These are phyloP conservation scores for Lepidurus arcticus DNA, from an alignment of 1,140 invertebrate species.

Conservation along the genomic window DNA sequence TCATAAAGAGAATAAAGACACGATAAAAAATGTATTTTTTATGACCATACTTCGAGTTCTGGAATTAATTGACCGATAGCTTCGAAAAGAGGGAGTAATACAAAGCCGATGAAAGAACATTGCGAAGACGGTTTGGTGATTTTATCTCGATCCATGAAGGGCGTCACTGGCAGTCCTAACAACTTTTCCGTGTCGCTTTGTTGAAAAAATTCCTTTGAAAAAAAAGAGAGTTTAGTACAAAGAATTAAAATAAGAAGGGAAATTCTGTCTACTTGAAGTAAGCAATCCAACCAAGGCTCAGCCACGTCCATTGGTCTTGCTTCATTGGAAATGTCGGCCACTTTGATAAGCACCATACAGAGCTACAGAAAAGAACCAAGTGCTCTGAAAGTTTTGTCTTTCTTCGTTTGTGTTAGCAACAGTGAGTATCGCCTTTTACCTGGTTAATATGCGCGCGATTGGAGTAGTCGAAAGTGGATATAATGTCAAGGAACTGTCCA, in stretches of 20 bases:
- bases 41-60: constrained; percentile 55
- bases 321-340: constrained; percentile 82
- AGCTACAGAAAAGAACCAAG: constrained; percentile 50
- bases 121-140: constrained; percentile 80
- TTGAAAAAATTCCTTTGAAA: constrained; percentile 64
- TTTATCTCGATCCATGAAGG: constrained; percentile 86
- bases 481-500: constrained; percentile 63
- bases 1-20: not conserved
- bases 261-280: constrained; percentile 50
- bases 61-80: constrained; percentile 63
- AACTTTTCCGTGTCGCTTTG: constrained; percentile 78
- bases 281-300: constrained; percentile 74
- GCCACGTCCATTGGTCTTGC: constrained; percentile 76
- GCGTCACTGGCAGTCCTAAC: constrained; percentile 75
- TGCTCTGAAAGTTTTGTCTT: not conserved
- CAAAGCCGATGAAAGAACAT: constrained; percentile 77
- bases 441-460: constrained; percentile 71
- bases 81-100: constrained; percentile 72
- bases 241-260: not conserved
- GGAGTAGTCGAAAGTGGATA: constrained; percentile 64
- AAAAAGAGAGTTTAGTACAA: constrained; percentile 23
- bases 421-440: constrained; percentile 50
- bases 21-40: constrained; percentile 11
- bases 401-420: not conserved
- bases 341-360: constrained; percentile 79